phyloP scores from a whole-genome alignment of 23 tunicate species.

The Ascidia mentula region DNA sequence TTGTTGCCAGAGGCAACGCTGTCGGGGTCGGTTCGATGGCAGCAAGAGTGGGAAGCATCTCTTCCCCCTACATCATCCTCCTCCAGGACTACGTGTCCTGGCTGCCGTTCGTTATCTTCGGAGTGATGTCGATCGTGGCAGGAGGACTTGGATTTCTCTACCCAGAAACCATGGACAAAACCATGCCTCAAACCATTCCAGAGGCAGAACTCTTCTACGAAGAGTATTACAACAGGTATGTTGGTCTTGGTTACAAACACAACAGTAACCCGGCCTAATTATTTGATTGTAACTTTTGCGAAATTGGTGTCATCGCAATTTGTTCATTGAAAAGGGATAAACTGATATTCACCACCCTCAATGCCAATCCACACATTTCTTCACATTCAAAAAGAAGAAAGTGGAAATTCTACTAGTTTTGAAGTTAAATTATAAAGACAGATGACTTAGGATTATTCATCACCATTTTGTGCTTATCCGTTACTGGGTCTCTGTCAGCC shows the following conservation, averaged over 20 bases:
- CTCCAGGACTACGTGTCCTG: constrained; percentile 61
- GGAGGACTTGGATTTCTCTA: constrained; percentile 35
- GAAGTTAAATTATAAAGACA: no score
- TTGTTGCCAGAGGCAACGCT: background rate
- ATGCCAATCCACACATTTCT: no score
- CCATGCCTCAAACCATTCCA: constrained; percentile 76
- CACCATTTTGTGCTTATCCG: no score
- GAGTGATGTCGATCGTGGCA: constrained; percentile 55
- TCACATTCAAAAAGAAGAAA: no score
- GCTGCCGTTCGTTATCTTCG: constrained; percentile 70
- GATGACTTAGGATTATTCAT: no score
- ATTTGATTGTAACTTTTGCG: no score
- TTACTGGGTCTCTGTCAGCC: no score
- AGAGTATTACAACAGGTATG: background rate
- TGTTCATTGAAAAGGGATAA: no score
- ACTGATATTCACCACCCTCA: no score
- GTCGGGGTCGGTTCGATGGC: constrained; percentile 31
- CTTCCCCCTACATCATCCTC: constrained; percentile 55
- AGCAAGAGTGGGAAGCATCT: constrained; percentile 68
- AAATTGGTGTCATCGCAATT: no score
- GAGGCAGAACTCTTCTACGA: background rate
- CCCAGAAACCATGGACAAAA: constrained; percentile 62
- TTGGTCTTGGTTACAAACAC: background rate
- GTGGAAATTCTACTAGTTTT: no score
- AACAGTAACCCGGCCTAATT: no score